A percentile compares a stretch with the other conserved stretches of the same genome.
Evolutionary conservation across 1,140 invertebrate genomes (phyloP).

Genomic region (Tetragonula clypearis): DNA sequence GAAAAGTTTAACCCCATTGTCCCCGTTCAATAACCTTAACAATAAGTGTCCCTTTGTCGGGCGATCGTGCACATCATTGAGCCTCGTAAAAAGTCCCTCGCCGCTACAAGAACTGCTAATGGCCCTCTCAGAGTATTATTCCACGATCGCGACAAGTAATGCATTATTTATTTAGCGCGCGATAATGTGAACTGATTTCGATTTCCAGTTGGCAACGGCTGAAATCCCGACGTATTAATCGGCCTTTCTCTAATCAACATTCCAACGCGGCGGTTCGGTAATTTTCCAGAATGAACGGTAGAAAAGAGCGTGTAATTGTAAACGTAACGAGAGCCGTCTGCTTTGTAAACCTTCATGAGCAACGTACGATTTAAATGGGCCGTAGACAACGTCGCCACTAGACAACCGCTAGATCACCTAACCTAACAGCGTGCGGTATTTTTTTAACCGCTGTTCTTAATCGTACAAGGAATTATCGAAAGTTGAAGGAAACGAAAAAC

Average conservation of each 20-base stretch:
- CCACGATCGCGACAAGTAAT: slow-evolving; percentile 3
- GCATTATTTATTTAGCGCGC: slow-evolving; percentile 29
- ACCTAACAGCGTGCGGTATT: slow-evolving; percentile 30
- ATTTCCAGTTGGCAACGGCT: slow-evolving; percentile 32
- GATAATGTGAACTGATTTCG: slow-evolving; percentile 32
- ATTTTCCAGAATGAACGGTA: slow-evolving; percentile 24
- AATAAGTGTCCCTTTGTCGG: slow-evolving; percentile 53
- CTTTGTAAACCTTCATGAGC: background rate
- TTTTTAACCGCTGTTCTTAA: slow-evolving; percentile 26
- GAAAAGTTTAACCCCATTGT: slow-evolving; percentile 53
- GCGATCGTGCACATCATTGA: slow-evolving; percentile 52
- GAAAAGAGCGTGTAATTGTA: background rate
- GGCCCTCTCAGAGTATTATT: slow-evolving; percentile 44
- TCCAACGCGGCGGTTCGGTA: slow-evolving; percentile 10
- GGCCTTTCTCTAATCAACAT: slow-evolving; percentile 45
- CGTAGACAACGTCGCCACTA: slow-evolving; percentile 31
- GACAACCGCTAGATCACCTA: slow-evolving; percentile 43
- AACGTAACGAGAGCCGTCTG: background rate
- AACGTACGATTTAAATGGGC: slow-evolving; percentile 12
- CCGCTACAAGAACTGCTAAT: background rate
- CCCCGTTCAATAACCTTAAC: slow-evolving; percentile 59
- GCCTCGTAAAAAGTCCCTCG: slow-evolving; percentile 22
- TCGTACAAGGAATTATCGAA: slow-evolving; percentile 40
- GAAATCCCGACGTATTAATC: slow-evolving; percentile 2
- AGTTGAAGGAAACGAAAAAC: background rate